Conservation (phyloP, 30 jellyfish, hydroid and myxozoan genomes). For the Turritopsis rubra region DNA sequence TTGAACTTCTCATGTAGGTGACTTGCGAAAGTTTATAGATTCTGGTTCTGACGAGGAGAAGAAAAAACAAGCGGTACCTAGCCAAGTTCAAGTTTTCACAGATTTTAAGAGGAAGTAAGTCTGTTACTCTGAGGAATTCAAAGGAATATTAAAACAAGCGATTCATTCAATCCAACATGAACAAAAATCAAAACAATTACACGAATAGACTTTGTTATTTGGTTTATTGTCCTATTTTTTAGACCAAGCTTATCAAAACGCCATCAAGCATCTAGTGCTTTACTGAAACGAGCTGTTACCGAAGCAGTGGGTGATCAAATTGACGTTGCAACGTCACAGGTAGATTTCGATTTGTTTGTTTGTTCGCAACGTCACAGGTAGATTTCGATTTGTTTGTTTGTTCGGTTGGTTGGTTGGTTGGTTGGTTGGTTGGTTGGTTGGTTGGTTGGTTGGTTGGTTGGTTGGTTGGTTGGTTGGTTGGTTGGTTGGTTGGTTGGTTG, state of each 20-base stretch:
- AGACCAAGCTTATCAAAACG: conserved; percentile 9
- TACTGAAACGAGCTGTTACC: conserved; percentile 23
- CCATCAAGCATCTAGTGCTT: conserved; percentile 24
- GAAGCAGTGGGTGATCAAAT: conserved; percentile 3
- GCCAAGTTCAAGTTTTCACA: conserved; percentile 6
- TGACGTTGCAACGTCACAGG: neutral
- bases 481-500: too few relatives aligned
- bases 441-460: too few relatives aligned
- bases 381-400: too few relatives aligned
- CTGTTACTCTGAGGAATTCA: neutral
- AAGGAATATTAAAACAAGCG: neutral
- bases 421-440: too few relatives aligned
- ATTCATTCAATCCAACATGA: neutral
- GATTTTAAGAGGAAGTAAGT: conserved; percentile 9
- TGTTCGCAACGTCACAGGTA: too few relatives aligned
- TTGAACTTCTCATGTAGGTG: neutral
- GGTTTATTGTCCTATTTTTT: neutral
- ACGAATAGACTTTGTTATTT: too few relatives aligned
- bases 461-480: too few relatives aligned
- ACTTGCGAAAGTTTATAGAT: neutral
- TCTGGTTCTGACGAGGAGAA: neutral
- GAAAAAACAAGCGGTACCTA: neutral
- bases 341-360: too few relatives aligned
- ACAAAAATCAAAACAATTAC: neutral
- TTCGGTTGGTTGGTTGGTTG: too few relatives aligned